A percentile compares a stretch with the other conserved stretches of the same genome.
These are phyloP conservation scores for Eptesicus fuscus DNA, from an alignment of 2,113 vertebrate species.

Conservation along the genomic window DNA sequence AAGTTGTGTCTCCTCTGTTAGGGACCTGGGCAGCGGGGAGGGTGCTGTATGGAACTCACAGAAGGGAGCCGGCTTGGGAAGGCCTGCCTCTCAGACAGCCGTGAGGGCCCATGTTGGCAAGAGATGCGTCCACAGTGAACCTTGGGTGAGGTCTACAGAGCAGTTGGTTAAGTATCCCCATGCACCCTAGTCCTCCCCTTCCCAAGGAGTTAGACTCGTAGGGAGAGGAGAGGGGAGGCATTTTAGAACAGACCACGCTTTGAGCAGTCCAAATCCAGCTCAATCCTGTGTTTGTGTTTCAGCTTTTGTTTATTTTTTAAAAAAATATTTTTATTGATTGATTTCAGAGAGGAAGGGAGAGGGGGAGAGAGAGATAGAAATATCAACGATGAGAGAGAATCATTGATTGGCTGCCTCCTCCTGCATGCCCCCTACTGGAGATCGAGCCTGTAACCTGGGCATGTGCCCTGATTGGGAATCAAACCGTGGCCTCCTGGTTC, in stretches of 20 bases:
- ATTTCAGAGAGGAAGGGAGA: no score
- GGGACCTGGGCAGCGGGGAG: background rate
- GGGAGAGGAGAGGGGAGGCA: background rate
- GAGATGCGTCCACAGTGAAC: background rate
- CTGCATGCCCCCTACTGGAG: no score
- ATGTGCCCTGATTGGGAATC: no score
- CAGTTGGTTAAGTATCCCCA: background rate
- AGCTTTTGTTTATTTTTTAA: no score
- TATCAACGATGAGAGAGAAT: no score
- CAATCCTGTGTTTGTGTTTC: background rate
- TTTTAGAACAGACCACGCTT: background rate
- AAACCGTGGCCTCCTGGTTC: no score
- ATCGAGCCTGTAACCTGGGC: no score
- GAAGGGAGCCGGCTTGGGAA: background rate
- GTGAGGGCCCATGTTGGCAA: background rate
- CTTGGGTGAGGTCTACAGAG: rapidly evolving
- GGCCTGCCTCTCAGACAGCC: background rate
- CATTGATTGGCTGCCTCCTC: no score
- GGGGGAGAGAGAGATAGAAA: no score
- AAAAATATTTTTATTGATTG: no score
- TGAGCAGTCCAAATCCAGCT: background rate
- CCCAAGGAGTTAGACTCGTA: background rate
- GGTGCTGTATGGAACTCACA: background rate
- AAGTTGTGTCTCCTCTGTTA: background rate
- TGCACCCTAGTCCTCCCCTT: background rate